Percentiles rank a stretch among this genome's conserved stretches.
Evolutionary conservation across 2,888 invertebrate genomes (phyloP).

Genomic region (Ischnura elegans): DNA sequence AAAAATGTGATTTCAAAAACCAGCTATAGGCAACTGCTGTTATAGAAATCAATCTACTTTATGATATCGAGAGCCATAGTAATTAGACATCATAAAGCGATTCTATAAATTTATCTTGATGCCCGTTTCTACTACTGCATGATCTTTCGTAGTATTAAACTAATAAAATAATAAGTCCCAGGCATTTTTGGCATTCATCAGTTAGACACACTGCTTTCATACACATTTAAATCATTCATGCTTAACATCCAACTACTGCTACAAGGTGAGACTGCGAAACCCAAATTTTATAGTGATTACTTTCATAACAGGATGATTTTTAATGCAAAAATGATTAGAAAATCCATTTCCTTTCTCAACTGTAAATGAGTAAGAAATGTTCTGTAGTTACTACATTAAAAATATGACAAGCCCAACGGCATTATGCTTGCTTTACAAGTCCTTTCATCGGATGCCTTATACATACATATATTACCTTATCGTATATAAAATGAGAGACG

Average conservation of each 20-base stretch:
- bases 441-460: slow-evolving; percentile 50
- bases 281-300: slow-evolving; percentile 42
- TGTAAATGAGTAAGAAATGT: slow-evolving; percentile 52
- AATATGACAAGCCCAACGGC: slow-evolving; percentile 53
- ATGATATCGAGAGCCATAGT: slow-evolving; percentile 60
- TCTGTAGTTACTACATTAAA: slow-evolving; percentile 24
- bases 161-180: slow-evolving; percentile 54
- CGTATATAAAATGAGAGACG: slow-evolving; percentile 59
- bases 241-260: slow-evolving; percentile 59
- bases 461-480: slow-evolving; percentile 30
- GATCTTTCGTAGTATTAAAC: slow-evolving; percentile 25
- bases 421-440: slow-evolving; percentile 38
- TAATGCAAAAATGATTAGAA: slow-evolving; percentile 55
- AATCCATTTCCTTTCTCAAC: slow-evolving; percentile 55
- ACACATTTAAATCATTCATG: slow-evolving; percentile 59
- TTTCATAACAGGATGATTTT: slow-evolving; percentile 33
- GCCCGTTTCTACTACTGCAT: slow-evolving; percentile 39
- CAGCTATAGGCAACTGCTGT: slow-evolving; percentile 51
- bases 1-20: slow-evolving; percentile 50
- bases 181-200: slow-evolving; percentile 57
- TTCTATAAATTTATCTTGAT: slow-evolving; percentile 54
- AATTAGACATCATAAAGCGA: slow-evolving; percentile 63
- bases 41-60: slow-evolving; percentile 57
- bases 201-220: slow-evolving; percentile 51
- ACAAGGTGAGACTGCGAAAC: slow-evolving; percentile 48